A percentile compares a stretch with the other conserved stretches of the same genome.
Conservation (phyloP, 2,797 vertebrate species). For the Pangasius sanitwongsei region DNA sequence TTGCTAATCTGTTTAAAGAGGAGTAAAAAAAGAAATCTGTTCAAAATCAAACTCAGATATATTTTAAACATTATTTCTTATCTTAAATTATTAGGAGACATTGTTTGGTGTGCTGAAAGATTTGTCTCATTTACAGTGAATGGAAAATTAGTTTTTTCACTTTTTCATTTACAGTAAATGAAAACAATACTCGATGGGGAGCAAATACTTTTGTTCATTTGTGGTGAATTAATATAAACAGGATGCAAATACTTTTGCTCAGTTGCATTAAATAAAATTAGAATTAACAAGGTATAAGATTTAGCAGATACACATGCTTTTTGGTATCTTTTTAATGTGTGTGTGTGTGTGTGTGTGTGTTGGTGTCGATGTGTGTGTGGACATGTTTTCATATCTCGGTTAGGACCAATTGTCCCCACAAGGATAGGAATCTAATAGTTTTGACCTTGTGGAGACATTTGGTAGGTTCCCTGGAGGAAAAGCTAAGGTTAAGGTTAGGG, state of each 20-base stretch:
- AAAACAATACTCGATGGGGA: background rate
- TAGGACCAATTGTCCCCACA: background rate
- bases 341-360: too few species aligned
- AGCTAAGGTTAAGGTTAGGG: background rate
- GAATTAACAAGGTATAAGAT: background rate
- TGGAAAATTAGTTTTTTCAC: background rate
- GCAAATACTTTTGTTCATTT: background rate
- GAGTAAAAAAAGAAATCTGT: background rate
- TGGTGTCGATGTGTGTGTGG: background rate
- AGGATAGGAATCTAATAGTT: background rate
- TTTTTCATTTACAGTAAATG: background rate
- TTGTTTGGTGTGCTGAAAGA: background rate
- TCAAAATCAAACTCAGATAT: background rate
- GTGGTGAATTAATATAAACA: background rate
- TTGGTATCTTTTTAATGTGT: background rate
- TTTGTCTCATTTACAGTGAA: background rate
- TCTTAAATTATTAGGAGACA: background rate
- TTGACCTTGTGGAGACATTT: background rate
- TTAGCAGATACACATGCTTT: background rate
- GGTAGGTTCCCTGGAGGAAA: background rate
- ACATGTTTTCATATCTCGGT: background rate
- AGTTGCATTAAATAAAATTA: background rate
- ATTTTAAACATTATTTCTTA: background rate
- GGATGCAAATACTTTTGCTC: background rate
- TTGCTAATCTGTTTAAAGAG: background rate